A percentile compares a stretch with the other conserved stretches of the same genome.
phyloP scores from a whole-genome alignment of 2,888 invertebrate species.

The Acanthosepion pharaonis region DNA sequence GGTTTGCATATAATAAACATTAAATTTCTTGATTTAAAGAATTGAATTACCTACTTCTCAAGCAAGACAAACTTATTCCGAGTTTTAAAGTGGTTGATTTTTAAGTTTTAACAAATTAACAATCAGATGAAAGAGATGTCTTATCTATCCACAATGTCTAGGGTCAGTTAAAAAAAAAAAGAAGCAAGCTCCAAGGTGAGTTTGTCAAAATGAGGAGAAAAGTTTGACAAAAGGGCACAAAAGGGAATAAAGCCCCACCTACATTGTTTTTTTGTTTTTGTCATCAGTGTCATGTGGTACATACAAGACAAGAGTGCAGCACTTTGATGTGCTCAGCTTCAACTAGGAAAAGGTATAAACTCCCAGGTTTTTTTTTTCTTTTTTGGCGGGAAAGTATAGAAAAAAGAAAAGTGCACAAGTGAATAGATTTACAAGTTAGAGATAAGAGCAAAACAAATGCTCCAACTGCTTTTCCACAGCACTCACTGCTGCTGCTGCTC shows the following conservation, averaged over 20 bases:
- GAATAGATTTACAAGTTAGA: background rate
- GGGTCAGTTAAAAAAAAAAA: background rate
- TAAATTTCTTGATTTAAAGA: background rate
- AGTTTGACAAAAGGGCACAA: background rate
- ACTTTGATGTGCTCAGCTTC: slow-evolving; percentile 22
- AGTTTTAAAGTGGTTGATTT: background rate
- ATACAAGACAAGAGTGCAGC: background rate
- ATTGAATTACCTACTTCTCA: background rate
- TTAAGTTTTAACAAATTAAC: background rate
- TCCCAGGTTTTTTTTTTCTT: background rate
- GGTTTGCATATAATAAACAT: background rate
- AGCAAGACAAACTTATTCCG: background rate
- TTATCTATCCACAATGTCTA: background rate
- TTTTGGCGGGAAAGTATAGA: slow-evolving; percentile 22
- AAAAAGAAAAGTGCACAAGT: background rate
- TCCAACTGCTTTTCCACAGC: background rate
- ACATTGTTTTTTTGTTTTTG: slow-evolving; percentile 33
- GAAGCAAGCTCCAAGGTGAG: too few species aligned
- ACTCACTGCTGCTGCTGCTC: background rate
- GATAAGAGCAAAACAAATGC: background rate
- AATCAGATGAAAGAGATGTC: background rate
- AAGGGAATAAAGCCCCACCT: slow-evolving; percentile 22
- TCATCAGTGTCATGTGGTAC: slow-evolving; percentile 1
- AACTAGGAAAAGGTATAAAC: background rate
- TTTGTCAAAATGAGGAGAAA: background rate